These are phyloP conservation scores for Aldabrachelys gigantea DNA, from an alignment of 2,113 vertebrate genomes.

Conservation along the genomic window DNA sequence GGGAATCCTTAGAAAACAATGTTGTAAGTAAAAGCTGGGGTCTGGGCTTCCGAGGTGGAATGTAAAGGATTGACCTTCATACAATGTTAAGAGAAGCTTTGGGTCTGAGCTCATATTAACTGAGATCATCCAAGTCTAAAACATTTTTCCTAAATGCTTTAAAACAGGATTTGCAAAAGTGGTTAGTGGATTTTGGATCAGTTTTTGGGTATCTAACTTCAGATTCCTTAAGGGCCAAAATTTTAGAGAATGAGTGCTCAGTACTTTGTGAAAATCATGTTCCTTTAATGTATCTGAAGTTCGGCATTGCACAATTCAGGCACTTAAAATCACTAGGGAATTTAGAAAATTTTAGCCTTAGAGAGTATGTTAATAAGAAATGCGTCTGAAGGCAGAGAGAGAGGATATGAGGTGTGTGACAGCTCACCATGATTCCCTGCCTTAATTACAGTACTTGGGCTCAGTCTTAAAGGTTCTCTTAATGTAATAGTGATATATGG, in stretches of 20 bases:
- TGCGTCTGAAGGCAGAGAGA: not conserved
- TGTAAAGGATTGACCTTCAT: not conserved
- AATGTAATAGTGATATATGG: not conserved
- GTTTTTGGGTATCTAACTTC: not conserved
- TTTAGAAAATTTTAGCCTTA: not conserved
- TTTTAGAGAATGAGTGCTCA: not conserved
- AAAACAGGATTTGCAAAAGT: not conserved
- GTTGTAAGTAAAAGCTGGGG: not conserved
- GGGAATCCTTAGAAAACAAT: not conserved
- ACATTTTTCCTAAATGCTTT: not conserved
- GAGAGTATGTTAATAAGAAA: not conserved
- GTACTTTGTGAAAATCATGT: not conserved
- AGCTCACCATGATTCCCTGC: fast-evolving
- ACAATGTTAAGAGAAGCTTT: not conserved
- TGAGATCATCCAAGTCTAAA: not conserved
- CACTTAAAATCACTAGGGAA: not conserved
- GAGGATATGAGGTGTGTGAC: not conserved
- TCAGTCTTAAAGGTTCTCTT: not conserved
- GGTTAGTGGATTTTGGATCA: not conserved
- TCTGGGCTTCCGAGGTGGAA: not conserved
- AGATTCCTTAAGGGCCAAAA: not conserved
- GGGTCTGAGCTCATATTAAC: not conserved
- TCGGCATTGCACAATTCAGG: not conserved
- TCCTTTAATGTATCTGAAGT: not conserved
- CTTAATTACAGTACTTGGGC: not conserved